A percentile compares a stretch with the other conserved stretches of the same genome.
phyloP scores from a whole-genome alignment of 2,113 vertebrate species.

The Seriola quinqueradiata region DNA sequence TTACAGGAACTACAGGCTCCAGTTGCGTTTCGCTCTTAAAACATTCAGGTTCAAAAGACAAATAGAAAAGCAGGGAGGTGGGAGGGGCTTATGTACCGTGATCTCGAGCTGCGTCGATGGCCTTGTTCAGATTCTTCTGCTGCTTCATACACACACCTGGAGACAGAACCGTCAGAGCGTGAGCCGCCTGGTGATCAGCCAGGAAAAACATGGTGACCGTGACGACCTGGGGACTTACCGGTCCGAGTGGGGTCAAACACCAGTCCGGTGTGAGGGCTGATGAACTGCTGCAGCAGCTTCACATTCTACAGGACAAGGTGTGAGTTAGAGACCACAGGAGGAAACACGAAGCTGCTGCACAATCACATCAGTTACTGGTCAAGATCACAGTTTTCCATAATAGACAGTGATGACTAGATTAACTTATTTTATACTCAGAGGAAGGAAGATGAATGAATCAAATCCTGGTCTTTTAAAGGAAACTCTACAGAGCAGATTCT shows the following conservation, averaged over 20 bases:
- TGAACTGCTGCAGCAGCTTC: constrained; percentile 91
- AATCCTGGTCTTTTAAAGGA: too few relatives aligned
- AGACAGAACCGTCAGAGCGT: not conserved
- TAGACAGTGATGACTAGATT: too few relatives aligned
- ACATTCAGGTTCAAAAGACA: too few relatives aligned
- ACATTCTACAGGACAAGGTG: constrained; percentile 84
- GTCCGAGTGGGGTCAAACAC: constrained; percentile 87
- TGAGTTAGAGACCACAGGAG: not conserved
- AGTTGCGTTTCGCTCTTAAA: too few relatives aligned
- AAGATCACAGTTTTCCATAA: too few relatives aligned
- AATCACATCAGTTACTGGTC: too few relatives aligned
- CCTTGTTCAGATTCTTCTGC: constrained; percentile 85
- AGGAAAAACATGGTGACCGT: not conserved
- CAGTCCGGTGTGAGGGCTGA: constrained; percentile 86
- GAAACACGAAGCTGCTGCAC: too few relatives aligned
- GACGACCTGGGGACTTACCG: constrained; percentile 73
- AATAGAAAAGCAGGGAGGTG: too few relatives aligned
- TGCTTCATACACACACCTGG: constrained; percentile 93
- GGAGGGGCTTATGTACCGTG: constrained; percentile 77
- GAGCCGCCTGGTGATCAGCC: not conserved
- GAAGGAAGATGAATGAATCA: too few relatives aligned
- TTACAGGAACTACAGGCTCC: too few relatives aligned
- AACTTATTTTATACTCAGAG: too few relatives aligned
- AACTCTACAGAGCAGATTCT: too few relatives aligned
- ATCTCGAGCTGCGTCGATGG: constrained; percentile 86